Evolutionary conservation across 2,888 invertebrate genomes (phyloP), one percentile per base, ranked within the genome.

Genomic region (Xanthia togata): DNA sequence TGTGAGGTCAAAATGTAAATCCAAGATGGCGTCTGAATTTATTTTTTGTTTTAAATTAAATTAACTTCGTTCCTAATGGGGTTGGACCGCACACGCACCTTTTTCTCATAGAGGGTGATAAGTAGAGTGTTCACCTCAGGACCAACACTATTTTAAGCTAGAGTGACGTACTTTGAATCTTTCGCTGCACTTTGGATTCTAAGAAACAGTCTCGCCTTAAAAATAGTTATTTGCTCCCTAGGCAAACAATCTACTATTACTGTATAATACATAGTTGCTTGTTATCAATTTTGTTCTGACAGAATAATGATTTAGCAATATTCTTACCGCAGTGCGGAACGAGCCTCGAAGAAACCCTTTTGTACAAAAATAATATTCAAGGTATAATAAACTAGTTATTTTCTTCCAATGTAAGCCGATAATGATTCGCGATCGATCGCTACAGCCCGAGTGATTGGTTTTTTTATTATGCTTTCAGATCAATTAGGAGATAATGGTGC

Each of bases 261-360:
- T 26, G 2, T 57, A 9, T 73, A 68, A 55, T 50, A 50, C 8
- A 50, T 57, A 11, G 8, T 64, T 26, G 26, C 59, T 59, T 47
- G 53, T 41, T 60, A 76, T 83, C 70, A 17, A 81, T 81, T 53
- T 38, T 53, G 38, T 64, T 83, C 62, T 71, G 74, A 63, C 55
- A 69, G 53, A 55, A 80, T 67, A 60, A 83, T 47, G 12, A 67
- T 67, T 8, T 47, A 23, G 23, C 14, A 31, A 31, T 1, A 20
- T 8, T 2, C 2, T 1, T 31, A 65, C 44, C 44, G 20, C 65
- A 26, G 12, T 69, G 69, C 71, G 64, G 67, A 83, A 47, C 26
- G 14, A 14, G 26, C 47, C 8, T n/a, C n/a, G n/a, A n/a, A 31
- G 35, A 60, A 2, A 44, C 5, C 47, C 31, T 47, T 73, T 63